Evolutionary conservation across 1,140 invertebrate species (phyloP), one percentile per base, ranked within the genome.

Genomic region (Nomia melanderi): DNA sequence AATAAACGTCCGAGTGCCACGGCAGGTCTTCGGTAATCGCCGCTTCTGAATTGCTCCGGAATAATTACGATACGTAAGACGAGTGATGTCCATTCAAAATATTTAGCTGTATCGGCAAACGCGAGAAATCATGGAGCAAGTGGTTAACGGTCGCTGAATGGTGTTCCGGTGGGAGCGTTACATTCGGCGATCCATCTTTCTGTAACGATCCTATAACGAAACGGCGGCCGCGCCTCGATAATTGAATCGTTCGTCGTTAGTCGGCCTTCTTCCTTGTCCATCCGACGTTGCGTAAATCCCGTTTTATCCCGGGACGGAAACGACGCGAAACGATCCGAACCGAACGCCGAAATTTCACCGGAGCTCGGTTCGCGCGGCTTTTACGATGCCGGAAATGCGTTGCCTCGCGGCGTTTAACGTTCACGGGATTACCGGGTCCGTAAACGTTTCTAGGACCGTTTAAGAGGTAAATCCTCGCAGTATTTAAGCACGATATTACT

Each of bases 401-500:
- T 69, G n/a, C 12, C 53, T 31, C 44, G 17, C 23, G 17, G 59
- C 41, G 67, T 67, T 70, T 60, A 39, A 44, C 66, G 56, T 60
- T 53, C 74, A 27, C 23, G 14, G 47, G 67, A 70, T 76, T 76
- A 76, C 25, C 25, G 47, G 56, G 14, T 27, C 36, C 67, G 56
- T 77, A 70, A 71, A 71, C 44, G 65, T 60, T 71, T 44, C 74
- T 41, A 41, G 25, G 54, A 39, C 41, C 31, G 44, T 27, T 77
- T 71, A 77, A 41, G 66, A 44, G 23, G 66, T 36, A 63, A 60
- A 71, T 70, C 67, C 67, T 29, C 20, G 33, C 11, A 29, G 66
- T 71, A 39, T 60, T 77, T 71, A 71, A 77, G 67, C 67, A 54
- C 67, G 81, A 71, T 56, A 36, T 50, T 72, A 75, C 78, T 83